phyloP scores from a whole-genome alignment of 1,140 invertebrate genomes.

The Drosophila kohkoa region DNA sequence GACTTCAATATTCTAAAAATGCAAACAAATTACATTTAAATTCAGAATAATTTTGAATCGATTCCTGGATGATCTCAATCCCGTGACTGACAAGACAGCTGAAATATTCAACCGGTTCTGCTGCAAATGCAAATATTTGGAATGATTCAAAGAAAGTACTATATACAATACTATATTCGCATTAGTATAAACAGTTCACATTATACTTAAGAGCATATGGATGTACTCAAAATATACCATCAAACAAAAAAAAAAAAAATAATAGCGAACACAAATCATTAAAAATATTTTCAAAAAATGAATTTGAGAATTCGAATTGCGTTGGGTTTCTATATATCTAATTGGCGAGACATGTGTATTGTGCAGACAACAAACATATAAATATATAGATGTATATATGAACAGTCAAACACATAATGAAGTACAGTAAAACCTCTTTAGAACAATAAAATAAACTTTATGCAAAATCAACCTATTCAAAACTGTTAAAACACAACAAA shows the following conservation, averaged over 20 bases:
- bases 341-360: constrained; percentile 8
- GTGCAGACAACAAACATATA: constrained; percentile 7
- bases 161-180: no score
- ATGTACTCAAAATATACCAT: no score
- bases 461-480: background rate
- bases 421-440: background rate
- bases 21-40: background rate
- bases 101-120: no score
- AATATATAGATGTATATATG: background rate
- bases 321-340: background rate
- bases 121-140: no score
- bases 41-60: background rate
- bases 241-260: background rate
- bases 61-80: no score
- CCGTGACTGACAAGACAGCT: no score
- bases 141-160: no score
- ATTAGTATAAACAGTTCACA: no score
- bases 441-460: no score
- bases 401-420: background rate
- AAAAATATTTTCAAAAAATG: background rate
- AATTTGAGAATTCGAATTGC: background rate
- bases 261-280: background rate
- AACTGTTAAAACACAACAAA: background rate
- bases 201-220: no score
- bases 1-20: background rate